Base-by-base conservation (phyloP, 2,113 vertebrate species). In the Lophotis ruficrista region DNA sequence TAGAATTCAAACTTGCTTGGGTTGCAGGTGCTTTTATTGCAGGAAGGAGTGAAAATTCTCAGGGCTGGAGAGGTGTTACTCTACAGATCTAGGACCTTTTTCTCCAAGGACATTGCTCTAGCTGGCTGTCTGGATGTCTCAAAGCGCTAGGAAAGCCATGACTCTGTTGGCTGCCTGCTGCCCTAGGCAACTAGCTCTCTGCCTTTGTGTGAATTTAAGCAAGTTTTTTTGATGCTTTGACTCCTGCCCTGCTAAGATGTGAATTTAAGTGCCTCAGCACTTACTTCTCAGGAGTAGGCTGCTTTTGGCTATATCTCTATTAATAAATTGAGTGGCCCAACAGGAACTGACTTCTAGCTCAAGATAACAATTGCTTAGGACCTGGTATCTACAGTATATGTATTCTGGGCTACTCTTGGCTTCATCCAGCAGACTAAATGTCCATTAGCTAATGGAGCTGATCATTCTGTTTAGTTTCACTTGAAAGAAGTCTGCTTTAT, bases 1-100 rank as follows among this genome's bases (percentile, higher is more conserved):
- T 13, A 33, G 10, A 53, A 28, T n/a, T 62, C 5, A 89, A 51
- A 20, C 54, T 87, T 43, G 13, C 27, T 62, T 37, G 35, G 6
- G 17, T 3, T 33, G 5, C 1, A 9, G 0, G 3, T 78, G 19
- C 2, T 48, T 4, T 30, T 73, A 6, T 5, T n/a, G n/a, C 8
- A n/a, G 8, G 8, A 65, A 53, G 10, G 28, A 75, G 3, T 7
- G 21, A 31, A 43, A 61, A 31, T 9, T 58, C 2, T n/a, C 1
- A 8, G 27, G 23, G 14, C 6, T 75, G n/a, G 8, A 20, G 16
- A 12, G 48, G 9, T 24, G 35, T 58, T 68, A 14, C 4, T 53
- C 9, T 64, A 4, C 22, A 23, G 24, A n/a, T 30, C 3, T 20
- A 37, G 30, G 9, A 10, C 5, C 8, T 53, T 53, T 53, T 38